Evolutionary conservation across 1,140 invertebrate genomes (phyloP).

Genomic region (Orchestia grillus): DNA sequence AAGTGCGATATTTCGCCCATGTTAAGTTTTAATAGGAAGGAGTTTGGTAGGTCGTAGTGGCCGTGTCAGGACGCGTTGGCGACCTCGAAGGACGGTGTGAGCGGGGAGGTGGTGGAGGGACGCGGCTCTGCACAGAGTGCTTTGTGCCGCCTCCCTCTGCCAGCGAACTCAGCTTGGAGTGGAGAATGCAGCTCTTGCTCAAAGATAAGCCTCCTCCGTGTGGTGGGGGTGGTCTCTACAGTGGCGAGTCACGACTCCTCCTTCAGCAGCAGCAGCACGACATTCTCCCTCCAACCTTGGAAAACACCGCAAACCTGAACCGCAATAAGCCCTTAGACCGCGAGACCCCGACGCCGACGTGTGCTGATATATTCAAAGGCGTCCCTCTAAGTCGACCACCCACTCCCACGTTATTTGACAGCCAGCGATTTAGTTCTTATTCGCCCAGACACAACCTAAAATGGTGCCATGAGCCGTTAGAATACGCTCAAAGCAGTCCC

Average conservation of each 20-base stretch:
- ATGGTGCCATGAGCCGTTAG: constrained; percentile 32
- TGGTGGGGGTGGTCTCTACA: constrained; percentile 60
- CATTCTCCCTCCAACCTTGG: not conserved
- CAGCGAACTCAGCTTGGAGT: constrained; percentile 66
- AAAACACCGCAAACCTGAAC: not conserved
- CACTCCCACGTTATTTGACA: not conserved
- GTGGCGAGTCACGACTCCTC: not conserved
- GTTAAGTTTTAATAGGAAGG: not conserved
- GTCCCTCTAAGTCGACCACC: not conserved
- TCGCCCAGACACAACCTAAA: not conserved
- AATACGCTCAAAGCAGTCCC: not conserved
- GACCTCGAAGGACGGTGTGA: constrained; percentile 53
- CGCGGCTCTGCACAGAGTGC: constrained; percentile 45
- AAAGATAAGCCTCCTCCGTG: constrained; percentile 66
- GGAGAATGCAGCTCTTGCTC: constrained; percentile 68
- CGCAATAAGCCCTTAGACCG: not conserved
- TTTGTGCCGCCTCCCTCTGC: constrained; percentile 55
- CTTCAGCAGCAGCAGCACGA: not conserved
- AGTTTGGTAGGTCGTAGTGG: constrained; percentile 36
- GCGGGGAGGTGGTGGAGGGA: constrained; percentile 57
- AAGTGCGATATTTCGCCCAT: not conserved
- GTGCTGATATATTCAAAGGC: not conserved
- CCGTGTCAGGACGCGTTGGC: not conserved
- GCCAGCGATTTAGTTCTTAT: not conserved
- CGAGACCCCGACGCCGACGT: not conserved